These are phyloP conservation scores for Apamea crenata DNA, from an alignment of 2,888 invertebrate genomes.

Conservation along the genomic window DNA sequence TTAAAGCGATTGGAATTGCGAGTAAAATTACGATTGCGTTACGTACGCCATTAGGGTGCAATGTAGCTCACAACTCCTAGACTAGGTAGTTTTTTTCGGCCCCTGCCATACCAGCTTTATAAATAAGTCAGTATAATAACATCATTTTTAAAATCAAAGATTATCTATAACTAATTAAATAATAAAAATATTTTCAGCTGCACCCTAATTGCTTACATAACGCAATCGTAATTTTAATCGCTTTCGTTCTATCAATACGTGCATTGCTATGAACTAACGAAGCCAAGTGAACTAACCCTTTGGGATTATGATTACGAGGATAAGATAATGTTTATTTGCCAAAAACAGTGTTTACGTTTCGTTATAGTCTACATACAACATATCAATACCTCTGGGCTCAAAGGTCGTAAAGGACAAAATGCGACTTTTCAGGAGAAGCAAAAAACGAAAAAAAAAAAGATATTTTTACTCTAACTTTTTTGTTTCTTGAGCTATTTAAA, in stretches of 20 bases:
- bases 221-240: not conserved
- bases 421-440: no score
- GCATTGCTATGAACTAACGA: not conserved
- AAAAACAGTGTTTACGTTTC: no score
- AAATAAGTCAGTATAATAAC: not conserved
- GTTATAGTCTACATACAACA: no score
- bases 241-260: not conserved
- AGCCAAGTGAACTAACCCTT: not conserved
- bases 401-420: no score
- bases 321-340: no score
- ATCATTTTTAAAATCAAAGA: not conserved
- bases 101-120: not conserved
- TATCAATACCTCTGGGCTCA: no score
- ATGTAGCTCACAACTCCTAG: not conserved
- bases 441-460: no score
- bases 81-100: not conserved
- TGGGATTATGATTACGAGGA: not conserved
- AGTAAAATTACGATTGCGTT: not conserved
- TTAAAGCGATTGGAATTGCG: not conserved
- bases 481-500: no score
- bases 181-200: not conserved
- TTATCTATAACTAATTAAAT: no score
- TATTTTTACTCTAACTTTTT: no score
- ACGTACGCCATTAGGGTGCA: not conserved
- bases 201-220: not conserved